Evolutionary conservation across 2,797 vertebrate genomes (phyloP), one percentile per base, ranked within the genome.

Genomic region (Lutjanus argentimaculatus): DNA sequence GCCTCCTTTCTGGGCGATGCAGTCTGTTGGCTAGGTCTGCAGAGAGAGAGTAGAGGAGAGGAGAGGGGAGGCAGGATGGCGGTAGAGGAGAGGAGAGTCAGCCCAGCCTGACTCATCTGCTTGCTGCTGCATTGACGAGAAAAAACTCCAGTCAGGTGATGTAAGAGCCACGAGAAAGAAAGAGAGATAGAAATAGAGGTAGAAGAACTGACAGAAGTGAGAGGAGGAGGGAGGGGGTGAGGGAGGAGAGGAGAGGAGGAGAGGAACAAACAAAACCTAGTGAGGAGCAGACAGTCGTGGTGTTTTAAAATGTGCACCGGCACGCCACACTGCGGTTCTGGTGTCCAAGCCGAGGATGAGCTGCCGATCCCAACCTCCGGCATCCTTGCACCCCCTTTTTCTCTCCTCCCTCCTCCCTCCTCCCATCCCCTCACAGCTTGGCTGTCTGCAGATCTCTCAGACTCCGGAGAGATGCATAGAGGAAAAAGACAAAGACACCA

Each of bases 281-380:
- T 77, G 42, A 80, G 84, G 73, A 88, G 88, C 88, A 91, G 89
- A 84, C 90, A 82, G 83, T 65, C 61, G 40, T 77, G 71, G 86
- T 57, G 61, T 84, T 93, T 95, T 96, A 94, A 96, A 95, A 96
- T 96, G 95, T 96, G 95, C 95, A 92, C 85, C 84, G 91, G 92
- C 95, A 96, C 94, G 95, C 93, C 94, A 95, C 95, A 95, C 94
- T 96, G 95, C 95, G 93, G 95, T 88, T 95, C 78, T 76, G 79
- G 78, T 91, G 92, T 93, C 92, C 93, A 88, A 88, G 89, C 84
- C 71, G 86, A 79, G 80, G 89, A 94, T 81, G 88, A 91, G 90
- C 87, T 89, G 91, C 90, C 73, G 80, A 90, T 91, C 82, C 88
- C 87, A 56, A 82, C 85, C 88, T 81, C 72, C 72, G 13, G 84